These are phyloP conservation scores for Scophthalmus maximus DNA, from an alignment of 2,113 vertebrate species.

Conservation along the genomic window DNA sequence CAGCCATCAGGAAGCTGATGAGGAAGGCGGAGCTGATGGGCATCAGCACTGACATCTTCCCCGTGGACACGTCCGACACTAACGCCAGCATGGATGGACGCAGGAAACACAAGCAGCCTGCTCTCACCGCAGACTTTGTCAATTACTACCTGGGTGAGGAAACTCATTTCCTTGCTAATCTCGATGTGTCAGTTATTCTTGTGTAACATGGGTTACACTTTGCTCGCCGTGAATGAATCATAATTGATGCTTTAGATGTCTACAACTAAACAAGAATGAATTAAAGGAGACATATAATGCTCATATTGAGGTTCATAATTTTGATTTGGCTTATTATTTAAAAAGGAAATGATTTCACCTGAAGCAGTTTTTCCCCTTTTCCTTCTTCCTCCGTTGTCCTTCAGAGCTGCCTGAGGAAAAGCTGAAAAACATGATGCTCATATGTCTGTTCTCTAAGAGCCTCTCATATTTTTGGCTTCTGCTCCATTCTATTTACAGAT, in stretches of 20 bases:
- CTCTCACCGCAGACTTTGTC: slow-evolving; percentile 97
- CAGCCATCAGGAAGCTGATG: slow-evolving; percentile 96
- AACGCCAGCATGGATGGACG: slow-evolving; percentile 95
- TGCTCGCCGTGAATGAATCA: too few species aligned
- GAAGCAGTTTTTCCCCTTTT: not conserved
- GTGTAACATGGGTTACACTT: too few species aligned
- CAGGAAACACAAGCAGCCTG: slow-evolving; percentile 96
- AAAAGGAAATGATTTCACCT: not conserved
- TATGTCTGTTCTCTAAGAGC: too few species aligned
- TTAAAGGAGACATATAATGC: too few species aligned
- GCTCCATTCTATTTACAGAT: not conserved
- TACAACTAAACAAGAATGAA: too few species aligned
- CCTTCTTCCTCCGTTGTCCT: not conserved
- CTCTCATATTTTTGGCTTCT: not conserved
- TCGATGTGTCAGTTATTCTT: not conserved
- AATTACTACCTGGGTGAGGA: slow-evolving; percentile 96
- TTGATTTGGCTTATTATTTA: too few species aligned
- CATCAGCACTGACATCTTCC: slow-evolving; percentile 98
- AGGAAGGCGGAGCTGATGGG: slow-evolving; percentile 98
- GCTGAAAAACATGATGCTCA: not conserved
- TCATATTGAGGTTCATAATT: too few species aligned
- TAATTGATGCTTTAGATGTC: too few species aligned
- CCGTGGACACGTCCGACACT: slow-evolving; percentile 95
- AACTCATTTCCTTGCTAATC: not conserved
- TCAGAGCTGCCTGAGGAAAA: not conserved